These are phyloP conservation scores for Hystrix brachyura DNA, from an alignment of 2,113 vertebrate genomes.

Conservation along the genomic window DNA sequence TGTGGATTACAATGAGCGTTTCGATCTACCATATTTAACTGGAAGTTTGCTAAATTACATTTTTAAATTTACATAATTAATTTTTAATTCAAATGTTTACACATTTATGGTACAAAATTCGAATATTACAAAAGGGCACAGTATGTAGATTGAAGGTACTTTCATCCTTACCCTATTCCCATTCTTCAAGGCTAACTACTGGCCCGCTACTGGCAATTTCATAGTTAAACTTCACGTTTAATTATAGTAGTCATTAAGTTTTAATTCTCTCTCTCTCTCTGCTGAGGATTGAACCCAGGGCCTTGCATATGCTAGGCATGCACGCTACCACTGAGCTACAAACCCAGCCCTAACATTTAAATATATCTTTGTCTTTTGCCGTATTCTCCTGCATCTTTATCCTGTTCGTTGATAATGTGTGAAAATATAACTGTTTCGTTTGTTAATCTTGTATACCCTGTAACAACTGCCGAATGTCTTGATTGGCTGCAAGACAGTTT, in stretches of 20 bases:
- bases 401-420: not conserved
- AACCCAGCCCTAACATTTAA: not conserved
- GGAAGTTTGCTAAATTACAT: not conserved
- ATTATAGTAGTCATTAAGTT: not conserved
- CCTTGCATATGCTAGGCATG: not conserved
- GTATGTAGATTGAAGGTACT: not conserved
- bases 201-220: not conserved
- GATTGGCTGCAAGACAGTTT: not conserved
- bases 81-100: constrained; percentile 37
- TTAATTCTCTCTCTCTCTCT: not conserved
- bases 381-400: not conserved
- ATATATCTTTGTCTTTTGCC: constrained; percentile 9
- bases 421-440: not conserved
- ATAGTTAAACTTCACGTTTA: not conserved
- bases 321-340: not conserved
- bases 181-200: not conserved
- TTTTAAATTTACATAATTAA: not conserved
- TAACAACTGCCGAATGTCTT: not conserved
- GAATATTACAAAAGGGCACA: not conserved
- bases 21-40: constrained; percentile 4
- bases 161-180: not conserved
- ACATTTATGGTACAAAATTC: not conserved
- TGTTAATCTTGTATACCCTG: not conserved
- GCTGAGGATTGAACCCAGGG: not conserved
- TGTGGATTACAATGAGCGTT: not conserved